These are phyloP conservation scores for Holocentrus rufus DNA, from an alignment of 2,797 vertebrate genomes.

Conservation along the genomic window DNA sequence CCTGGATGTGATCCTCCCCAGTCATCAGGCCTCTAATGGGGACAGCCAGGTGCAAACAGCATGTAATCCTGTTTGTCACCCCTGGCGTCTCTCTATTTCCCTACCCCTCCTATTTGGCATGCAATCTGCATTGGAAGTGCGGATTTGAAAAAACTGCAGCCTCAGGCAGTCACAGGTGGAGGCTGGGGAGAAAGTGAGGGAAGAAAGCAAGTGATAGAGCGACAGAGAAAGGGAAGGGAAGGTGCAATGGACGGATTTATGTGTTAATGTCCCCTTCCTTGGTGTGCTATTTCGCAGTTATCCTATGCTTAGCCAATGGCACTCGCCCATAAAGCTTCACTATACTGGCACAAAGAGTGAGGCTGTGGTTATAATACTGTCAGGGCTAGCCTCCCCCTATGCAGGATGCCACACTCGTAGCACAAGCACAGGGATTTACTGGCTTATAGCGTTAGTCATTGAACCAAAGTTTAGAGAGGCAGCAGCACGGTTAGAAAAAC, in stretches of 20 bases:
- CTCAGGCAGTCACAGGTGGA: slow-evolving; percentile 47
- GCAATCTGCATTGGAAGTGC: slow-evolving; percentile 34
- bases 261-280: slow-evolving; percentile 31
- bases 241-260: slow-evolving; percentile 20
- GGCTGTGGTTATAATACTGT: background rate
- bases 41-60: slow-evolving; percentile 69
- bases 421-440: slow-evolving; percentile 1
- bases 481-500: background rate
- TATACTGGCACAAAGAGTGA: slow-evolving; percentile 24
- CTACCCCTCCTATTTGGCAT: slow-evolving; percentile 44
- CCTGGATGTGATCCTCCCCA: slow-evolving; percentile 53
- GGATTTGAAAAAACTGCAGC: slow-evolving; percentile 38
- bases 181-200: slow-evolving; percentile 7
- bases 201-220: slow-evolving; percentile 15
- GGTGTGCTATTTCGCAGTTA: slow-evolving; percentile 33
- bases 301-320: slow-evolving; percentile 28
- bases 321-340: slow-evolving; percentile 19
- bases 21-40: slow-evolving; percentile 62
- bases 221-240: slow-evolving; percentile 12
- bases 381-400: background rate
- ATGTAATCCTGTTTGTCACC: slow-evolving; percentile 66
- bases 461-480: background rate
- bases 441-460: background rate
- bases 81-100: slow-evolving; percentile 14
- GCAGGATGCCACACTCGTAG: background rate